Base-by-base conservation (phyloP, 2,113 vertebrate genomes). In the Corythornis vintsioides region DNA sequence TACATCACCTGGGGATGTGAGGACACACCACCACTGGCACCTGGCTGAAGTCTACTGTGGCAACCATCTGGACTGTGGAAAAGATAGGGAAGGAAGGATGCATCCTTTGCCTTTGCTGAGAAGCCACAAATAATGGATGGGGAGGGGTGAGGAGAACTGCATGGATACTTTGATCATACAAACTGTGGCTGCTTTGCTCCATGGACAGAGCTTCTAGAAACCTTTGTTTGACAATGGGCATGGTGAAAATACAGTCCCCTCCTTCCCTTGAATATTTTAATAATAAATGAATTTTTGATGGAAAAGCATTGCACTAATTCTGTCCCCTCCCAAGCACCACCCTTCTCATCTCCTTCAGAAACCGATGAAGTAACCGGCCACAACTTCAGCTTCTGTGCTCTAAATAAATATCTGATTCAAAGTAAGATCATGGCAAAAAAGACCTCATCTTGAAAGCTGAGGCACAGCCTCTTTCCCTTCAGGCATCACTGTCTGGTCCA, bases 351-450 rank as follows among this genome's bases (percentile, higher is more conserved):
- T 85, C 61, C 65, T 60, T 83, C 72, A 77, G 72, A 72, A 93
- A 83, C 43, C 3, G 48, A 35, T 94, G 95, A 94, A 94, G 83
- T 78, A 92, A 89, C 21, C 10, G 10, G 47, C 57, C 35, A 70
- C 56, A 57, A n/a, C 26, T 90, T 85, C 52, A 67, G 74, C 31
- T 35, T 11, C 14, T 77, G 63, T 8, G 7, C 60, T 91, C 19
- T n/a, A 92, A 92, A 86, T 86, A 94, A 91, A 57, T 60, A 88
- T 69, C 74, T 91, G 85, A 93, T 80, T 95, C 91, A 94, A 69
- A 91, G 21, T 71, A 95, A 93, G 92, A 72, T 95, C 87, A 93
- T 91, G 89, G 94, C 82, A 95, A 94, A 93, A 96, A 63, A 90
- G 67, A 92, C 43, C 52, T 96, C 92, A 91, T 67, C 72, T 35